Percentiles rank a stretch among this genome's conserved stretches.
Conservation (phyloP, 2,113 vertebrate species). For the Muscicapa adusta region DNA sequence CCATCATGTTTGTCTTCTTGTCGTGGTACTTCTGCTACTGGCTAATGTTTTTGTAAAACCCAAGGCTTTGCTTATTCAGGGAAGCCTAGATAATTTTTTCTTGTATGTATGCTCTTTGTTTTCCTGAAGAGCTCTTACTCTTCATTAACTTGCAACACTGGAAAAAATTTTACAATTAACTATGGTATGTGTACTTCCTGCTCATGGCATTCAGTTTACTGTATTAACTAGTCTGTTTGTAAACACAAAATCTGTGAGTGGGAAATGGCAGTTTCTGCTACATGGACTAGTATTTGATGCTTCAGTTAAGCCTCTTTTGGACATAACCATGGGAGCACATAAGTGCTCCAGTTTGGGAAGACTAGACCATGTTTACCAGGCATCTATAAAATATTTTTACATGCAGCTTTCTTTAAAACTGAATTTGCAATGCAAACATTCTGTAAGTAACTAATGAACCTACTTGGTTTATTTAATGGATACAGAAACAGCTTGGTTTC, state of each 20-base stretch:
- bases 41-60: not conserved
- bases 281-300: not conserved
- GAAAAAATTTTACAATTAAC: not conserved
- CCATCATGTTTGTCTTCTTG: not conserved
- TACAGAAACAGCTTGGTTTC: not conserved
- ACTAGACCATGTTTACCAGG: not conserved
- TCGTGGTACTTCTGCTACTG: not conserved
- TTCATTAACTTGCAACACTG: not conserved
- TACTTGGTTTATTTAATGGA: not conserved
- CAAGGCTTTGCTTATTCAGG: not conserved
- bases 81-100: not conserved
- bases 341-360: not conserved
- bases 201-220: not conserved
- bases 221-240: no score
- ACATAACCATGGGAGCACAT: not conserved
- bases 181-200: not conserved
- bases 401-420: not conserved
- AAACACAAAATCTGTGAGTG: not conserved
- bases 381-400: not conserved
- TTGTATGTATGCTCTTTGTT: not conserved
- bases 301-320: not conserved
- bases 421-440: not conserved
- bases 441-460: not conserved
- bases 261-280: not conserved
- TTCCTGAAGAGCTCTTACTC: not conserved